Evolutionary conservation across 2,888 invertebrate species (phyloP).

Genomic region (Willowsia nigromaculata): DNA sequence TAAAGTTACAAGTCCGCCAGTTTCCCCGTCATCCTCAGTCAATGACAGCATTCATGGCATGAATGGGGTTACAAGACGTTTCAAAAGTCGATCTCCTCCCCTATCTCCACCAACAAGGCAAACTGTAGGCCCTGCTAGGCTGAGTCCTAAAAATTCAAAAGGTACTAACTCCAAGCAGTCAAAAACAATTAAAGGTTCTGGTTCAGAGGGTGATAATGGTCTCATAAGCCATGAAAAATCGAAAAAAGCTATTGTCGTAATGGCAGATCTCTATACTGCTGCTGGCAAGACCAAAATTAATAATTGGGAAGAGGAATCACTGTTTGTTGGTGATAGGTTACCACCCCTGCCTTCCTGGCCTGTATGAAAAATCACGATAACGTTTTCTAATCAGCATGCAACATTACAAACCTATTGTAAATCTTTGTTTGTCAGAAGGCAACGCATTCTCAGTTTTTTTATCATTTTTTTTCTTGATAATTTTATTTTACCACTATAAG

Average conservation of each 20-base stretch:
- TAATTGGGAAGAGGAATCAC: slow-evolving; percentile 73
- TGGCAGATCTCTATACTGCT: slow-evolving; percentile 73
- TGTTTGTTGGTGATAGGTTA: slow-evolving; percentile 75
- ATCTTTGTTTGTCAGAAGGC: slow-evolving; percentile 8
- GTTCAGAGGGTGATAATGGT: slow-evolving; percentile 53
- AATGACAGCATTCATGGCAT: slow-evolving; percentile 22
- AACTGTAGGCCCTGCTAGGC: slow-evolving; percentile 17
- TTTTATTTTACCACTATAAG: no score
- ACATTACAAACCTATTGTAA: neutral
- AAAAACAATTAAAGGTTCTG: slow-evolving; percentile 53
- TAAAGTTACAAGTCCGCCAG: slow-evolving; percentile 48
- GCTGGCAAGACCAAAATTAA: slow-evolving; percentile 64
- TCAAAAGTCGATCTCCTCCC: slow-evolving; percentile 70
- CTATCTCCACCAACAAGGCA: slow-evolving; percentile 43
- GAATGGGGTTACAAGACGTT: slow-evolving; percentile 59
- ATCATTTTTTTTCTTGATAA: neutral
- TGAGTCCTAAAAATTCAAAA: slow-evolving; percentile 63
- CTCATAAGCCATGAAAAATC: slow-evolving; percentile 55
- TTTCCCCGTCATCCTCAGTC: slow-evolving; percentile 40
- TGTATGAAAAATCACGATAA: slow-evolving; percentile 63
- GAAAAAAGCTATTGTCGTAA: slow-evolving; percentile 73
- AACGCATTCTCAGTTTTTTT: neutral
- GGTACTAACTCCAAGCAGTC: slow-evolving; percentile 61
- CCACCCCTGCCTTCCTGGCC: slow-evolving; percentile 77
- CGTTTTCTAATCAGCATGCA: neutral